Base-by-base conservation (phyloP, 2,888 invertebrate genomes). In the Phlogophora meticulosa region DNA sequence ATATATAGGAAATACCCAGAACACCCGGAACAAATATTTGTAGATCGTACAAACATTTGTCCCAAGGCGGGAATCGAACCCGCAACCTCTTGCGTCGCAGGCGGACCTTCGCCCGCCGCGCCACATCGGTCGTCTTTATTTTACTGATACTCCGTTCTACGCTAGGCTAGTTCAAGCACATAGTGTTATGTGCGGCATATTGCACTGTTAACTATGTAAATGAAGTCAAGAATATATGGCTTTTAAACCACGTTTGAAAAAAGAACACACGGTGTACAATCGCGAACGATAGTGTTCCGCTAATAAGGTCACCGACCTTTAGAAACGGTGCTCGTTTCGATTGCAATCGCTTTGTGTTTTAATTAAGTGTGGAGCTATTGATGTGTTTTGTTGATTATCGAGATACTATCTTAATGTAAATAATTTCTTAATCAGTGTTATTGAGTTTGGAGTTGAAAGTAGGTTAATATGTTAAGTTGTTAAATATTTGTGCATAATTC, bases 231-330 rank as follows among this genome's bases (percentile, higher is more conserved):
- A n/a, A n/a, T n/a, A 72, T 71, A 78, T 60, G 52, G 43, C 61
- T 64, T 56, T 62, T 66, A 69, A 76, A 62, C 46, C 52, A 64
- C 58, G 42, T 69, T 79, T 82, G 67, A 75, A 82, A 72, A 80
- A 82, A 69, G 66, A 75, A 73, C 58, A 59, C 55, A 82, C 42
- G 22, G 53, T 49, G 63, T 78, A 78, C 79, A 78, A 61, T 53
- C 69, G 92, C 88, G 87, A 85, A 69, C 85, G 85, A 82, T 90
- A 93, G 88, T 87, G 89, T 82, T 86, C 81, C 65, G 85, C 79
- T 85, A 85, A 85, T 87, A 85, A 89, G 90, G 90, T 92, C 91
- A 85, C 85, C 88, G 92, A 93, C 90, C 93, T 84, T 65, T 77
- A 46, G 49, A 71, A 68, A 67, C 59, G 60, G 70, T 70, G 76